Percentiles rank a stretch among this genome's conserved stretches.
phyloP scores from a whole-genome alignment of 2,113 vertebrate genomes.

The Cercocebus atys region DNA sequence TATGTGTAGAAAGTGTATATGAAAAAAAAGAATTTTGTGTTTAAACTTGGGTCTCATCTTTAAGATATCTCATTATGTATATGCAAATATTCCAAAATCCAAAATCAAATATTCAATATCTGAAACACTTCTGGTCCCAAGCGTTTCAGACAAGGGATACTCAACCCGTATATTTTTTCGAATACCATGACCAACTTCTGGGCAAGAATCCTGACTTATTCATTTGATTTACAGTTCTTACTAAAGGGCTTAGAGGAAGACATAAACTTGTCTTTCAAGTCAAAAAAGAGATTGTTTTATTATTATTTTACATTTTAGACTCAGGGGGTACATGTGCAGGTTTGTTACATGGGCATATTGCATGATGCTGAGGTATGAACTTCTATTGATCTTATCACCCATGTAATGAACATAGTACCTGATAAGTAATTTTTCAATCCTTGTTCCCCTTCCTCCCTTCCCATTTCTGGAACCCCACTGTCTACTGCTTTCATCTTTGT shows the following conservation, averaged over 20 bases:
- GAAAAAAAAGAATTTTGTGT: not conserved
- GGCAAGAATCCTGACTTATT: not conserved
- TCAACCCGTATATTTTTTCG: not conserved
- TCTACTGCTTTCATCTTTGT: too few relatives aligned
- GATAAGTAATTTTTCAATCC: too few relatives aligned
- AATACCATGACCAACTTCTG: not conserved
- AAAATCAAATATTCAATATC: not conserved
- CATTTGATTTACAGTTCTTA: not conserved
- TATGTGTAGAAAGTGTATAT: not conserved
- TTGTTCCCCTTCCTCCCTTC: too few relatives aligned
- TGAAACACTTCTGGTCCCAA: not conserved
- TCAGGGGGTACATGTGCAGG: too few relatives aligned
- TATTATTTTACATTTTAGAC: too few relatives aligned
- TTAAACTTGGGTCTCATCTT: not conserved
- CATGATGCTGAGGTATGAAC: too few relatives aligned
- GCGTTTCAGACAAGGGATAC: not conserved
- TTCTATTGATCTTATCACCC: too few relatives aligned
- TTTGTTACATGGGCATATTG: too few relatives aligned
- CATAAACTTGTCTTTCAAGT: not conserved
- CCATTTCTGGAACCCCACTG: too few relatives aligned
- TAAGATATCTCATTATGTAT: not conserved
- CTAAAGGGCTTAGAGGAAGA: not conserved
- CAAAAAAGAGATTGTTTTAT: not conserved
- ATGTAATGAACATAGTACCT: too few relatives aligned
- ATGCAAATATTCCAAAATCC: not conserved